Conservation (phyloP, 2,797 vertebrate genomes). For the Tachyglossus aculeatus region DNA sequence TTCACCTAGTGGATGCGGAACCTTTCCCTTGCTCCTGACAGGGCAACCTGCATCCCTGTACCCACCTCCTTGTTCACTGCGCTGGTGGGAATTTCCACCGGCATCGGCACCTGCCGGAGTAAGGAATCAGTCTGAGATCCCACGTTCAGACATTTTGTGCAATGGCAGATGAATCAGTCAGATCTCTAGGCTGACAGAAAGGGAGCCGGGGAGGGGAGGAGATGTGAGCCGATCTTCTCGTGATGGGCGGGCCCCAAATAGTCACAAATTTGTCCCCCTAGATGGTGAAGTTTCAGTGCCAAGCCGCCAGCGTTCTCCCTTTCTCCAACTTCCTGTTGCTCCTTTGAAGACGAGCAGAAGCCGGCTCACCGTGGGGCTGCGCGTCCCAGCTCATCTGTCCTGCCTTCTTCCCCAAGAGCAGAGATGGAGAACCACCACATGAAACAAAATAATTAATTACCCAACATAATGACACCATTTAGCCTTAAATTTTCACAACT, state of each 20-base stretch:
- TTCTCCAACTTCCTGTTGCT: constrained; percentile 18
- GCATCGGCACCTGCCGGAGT: not conserved
- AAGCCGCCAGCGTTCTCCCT: not conserved
- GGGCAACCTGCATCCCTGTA: no score
- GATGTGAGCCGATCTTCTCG: constrained; percentile 13
- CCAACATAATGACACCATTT: constrained; percentile 41
- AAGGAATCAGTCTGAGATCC: not conserved
- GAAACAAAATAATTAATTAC: constrained; percentile 64
- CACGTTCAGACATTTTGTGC: not conserved
- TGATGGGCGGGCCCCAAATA: constrained; percentile 1
- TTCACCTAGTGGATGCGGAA: no score
- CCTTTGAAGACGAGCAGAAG: not conserved
- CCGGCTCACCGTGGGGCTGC: not conserved
- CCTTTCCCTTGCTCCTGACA: no score
- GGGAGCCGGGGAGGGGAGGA: not conserved
- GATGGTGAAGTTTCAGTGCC: not conserved
- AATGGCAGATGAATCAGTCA: constrained; percentile 10
- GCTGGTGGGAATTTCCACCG: not conserved
- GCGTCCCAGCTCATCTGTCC: constrained; percentile 42
- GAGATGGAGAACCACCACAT: constrained; percentile 43
- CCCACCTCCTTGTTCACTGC: no score
- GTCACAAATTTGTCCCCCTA: not conserved
- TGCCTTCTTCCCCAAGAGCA: constrained; percentile 12
- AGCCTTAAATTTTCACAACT: constrained; percentile 61
- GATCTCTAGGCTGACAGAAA: no score